Evolutionary conservation across 2,797 vertebrate species (phyloP), one percentile per base, ranked within the genome.

Genomic region (Fistularia commersonii): DNA sequence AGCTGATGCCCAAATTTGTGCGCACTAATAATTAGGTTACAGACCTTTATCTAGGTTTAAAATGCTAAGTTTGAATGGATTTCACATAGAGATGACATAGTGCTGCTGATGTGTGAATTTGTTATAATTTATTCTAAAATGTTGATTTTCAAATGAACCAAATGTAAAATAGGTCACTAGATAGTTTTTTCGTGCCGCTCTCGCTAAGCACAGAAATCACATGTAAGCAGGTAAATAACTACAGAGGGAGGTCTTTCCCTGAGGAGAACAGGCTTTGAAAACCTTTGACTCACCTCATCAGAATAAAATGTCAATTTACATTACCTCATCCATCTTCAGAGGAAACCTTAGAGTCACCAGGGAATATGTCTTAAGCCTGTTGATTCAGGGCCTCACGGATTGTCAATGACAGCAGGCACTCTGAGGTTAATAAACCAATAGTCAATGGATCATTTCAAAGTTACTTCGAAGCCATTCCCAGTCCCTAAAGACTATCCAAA

Each of bases 391-490:
- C 49, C 14, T 40, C 49, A 13, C 14, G 35, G 8, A 47, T 39
- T 37, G 35, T 66, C 62, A 44, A 48, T 62, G 54, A 64, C 47
- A 52, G 62, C 33, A 64, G 68, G 51, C 44, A 40, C 51, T 45
- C 36, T 31, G 32, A 61, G 54, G 59, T 60, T 70, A 74, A 71
- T 67, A 57, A 66, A 59, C 54, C 34, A 9, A 64, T 51, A 49
- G 66, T 57, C 69, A 54, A 65, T 64, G 34, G 52, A 76, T 78
- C 53, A 60, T 57, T 48, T 57, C 34, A 42, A 41, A 57, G 46
- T 61, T 41, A 50, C 41, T 56, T 54, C 51, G 54, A 61, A 76
- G 66, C 31, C 44, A 58, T 65, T 72, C 61, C 46, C 23, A 41
- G 50, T 57, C 48, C 38, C 43, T 12, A 13, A 69, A 63, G 54